phyloP scores from a whole-genome alignment of 2,113 vertebrate genomes.

The Mesembrinibis cayennensis region DNA sequence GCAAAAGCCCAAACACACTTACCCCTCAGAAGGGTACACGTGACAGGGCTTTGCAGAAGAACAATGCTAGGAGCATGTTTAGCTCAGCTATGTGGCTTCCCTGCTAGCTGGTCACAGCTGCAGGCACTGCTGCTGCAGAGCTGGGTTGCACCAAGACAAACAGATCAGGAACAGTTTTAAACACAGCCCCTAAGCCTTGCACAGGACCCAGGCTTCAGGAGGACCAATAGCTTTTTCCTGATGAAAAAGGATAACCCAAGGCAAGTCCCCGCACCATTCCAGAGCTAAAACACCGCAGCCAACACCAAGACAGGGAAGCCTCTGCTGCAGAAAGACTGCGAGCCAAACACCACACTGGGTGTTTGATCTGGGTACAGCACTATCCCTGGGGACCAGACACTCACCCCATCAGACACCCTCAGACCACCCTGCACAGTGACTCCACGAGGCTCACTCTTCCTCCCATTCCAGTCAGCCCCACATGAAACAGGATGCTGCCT shows the following conservation, averaged over 20 bases:
- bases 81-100: not conserved
- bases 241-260: not conserved
- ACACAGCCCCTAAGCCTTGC: not conserved
- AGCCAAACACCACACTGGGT: not conserved
- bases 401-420: not conserved
- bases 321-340: not conserved
- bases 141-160: not conserved
- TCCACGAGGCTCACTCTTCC: not conserved
- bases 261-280: not conserved
- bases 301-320: not conserved
- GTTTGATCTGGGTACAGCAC: not conserved
- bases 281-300: not conserved
- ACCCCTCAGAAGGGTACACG: not conserved
- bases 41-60: not conserved
- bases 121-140: not conserved
- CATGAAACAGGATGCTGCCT: not conserved
- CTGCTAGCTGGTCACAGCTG: not conserved
- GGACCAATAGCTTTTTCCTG: not conserved
- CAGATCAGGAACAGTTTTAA: not conserved
- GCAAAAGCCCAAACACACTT: not conserved
- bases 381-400: not conserved
- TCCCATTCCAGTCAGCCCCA: not conserved
- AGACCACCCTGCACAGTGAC: too few relatives aligned
- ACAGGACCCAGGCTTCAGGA: not conserved
- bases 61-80: not conserved